A percentile compares a stretch with the other conserved stretches of the same genome.
These are phyloP conservation scores for Shinisaurus crocodilurus DNA, from an alignment of 2,113 vertebrate genomes.

Conservation along the genomic window DNA sequence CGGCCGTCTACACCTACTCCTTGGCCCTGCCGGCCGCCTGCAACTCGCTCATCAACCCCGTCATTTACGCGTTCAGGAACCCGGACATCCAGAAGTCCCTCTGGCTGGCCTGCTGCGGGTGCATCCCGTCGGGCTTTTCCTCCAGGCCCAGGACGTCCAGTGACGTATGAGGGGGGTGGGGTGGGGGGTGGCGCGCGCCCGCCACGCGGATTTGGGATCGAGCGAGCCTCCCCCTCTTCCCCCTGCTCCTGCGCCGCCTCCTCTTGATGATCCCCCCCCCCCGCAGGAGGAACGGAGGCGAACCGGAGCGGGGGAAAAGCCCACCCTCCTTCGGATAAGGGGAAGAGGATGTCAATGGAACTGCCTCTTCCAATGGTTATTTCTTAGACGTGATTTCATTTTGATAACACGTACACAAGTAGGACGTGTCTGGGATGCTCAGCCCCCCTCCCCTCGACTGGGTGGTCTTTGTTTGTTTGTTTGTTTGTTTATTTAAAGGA, in stretches of 20 bases:
- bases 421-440: neutral
- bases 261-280: too few relatives aligned
- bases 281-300: neutral
- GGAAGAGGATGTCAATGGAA: slow-evolving; percentile 38
- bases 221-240: slow-evolving; percentile 10
- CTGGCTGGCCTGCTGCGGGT: slow-evolving; percentile 91
- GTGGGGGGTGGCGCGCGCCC: too few relatives aligned
- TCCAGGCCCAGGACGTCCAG: slow-evolving; percentile 89
- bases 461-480: too few relatives aligned
- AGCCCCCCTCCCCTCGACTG: slow-evolving; percentile 22
- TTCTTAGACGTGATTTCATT: slow-evolving; percentile 66
- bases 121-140: slow-evolving; percentile 83
- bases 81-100: slow-evolving; percentile 93
- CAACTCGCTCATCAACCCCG: slow-evolving; percentile 91
- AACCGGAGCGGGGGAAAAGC: slow-evolving; percentile 19
- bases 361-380: slow-evolving; percentile 58
- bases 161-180: slow-evolving; percentile 79
- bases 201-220: neutral
- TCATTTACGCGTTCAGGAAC: slow-evolving; percentile 92
- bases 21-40: slow-evolving; percentile 87
- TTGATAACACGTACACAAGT: too few relatives aligned
- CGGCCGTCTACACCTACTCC: slow-evolving; percentile 87
- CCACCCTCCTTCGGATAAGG: slow-evolving; percentile 44
- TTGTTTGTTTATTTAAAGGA: too few relatives aligned
- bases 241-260: neutral